Conservation (phyloP, 2,113 vertebrate species). For the Enhydra lutris region DNA sequence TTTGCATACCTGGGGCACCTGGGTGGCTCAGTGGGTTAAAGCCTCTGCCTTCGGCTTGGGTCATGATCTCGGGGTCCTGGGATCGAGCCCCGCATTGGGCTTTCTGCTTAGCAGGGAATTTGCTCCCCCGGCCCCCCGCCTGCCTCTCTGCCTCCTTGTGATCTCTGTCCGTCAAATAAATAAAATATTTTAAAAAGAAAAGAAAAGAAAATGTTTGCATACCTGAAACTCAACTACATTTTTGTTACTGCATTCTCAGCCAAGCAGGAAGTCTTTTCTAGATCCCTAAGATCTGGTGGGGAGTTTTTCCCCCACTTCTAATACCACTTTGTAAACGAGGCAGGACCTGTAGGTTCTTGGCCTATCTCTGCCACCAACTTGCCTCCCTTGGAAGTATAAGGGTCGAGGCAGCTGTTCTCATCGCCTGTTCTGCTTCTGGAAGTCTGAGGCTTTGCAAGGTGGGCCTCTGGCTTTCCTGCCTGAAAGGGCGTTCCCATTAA, state of each 20-base stretch:
- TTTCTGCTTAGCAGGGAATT: too few species aligned
- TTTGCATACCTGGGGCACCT: neutral
- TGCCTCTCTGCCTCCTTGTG: too few species aligned
- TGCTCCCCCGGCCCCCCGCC: too few species aligned
- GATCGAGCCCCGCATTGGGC: too few species aligned
- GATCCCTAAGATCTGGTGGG: neutral
- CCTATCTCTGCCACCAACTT: neutral
- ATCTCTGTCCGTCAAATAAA: too few species aligned
- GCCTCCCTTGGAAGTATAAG: neutral
- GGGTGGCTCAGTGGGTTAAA: too few species aligned
- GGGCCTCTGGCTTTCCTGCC: constrained; percentile 11
- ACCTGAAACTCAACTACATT: neutral
- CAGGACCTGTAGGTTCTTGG: neutral
- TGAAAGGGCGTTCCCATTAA: neutral
- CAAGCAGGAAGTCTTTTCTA: neutral
- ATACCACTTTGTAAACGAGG: neutral
- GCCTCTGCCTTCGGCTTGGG: too few species aligned
- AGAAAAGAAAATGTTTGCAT: neutral
- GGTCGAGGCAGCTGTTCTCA: neutral
- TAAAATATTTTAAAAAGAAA: too few species aligned
- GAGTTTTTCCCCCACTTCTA: neutral
- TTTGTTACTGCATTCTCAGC: neutral
- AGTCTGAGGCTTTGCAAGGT: neutral
- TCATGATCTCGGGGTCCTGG: too few species aligned
- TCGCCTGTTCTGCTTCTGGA: neutral